These are phyloP conservation scores for Enteromius anoplus DNA, from an alignment of 2,797 vertebrate species.

Conservation along the genomic window DNA sequence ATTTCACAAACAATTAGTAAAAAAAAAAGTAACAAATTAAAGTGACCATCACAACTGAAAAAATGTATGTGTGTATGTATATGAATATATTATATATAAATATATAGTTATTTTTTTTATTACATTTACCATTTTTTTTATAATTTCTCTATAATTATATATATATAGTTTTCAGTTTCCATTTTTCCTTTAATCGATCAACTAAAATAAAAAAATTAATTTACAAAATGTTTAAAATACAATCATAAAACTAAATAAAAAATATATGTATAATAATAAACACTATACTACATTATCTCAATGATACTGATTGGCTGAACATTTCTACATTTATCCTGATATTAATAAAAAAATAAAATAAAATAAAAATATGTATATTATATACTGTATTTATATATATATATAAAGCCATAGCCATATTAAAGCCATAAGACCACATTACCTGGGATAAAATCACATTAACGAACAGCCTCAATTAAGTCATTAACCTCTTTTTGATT, in stretches of 20 bases:
- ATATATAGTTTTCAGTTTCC: no score
- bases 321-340: background rate
- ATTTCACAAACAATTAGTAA: background rate
- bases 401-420: background rate
- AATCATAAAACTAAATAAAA: background rate
- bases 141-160: no score
- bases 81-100: no score
- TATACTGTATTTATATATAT: background rate
- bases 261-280: no score
- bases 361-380: background rate
- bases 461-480: background rate
- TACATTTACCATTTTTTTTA: no score
- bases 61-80: no score
- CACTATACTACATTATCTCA: background rate
- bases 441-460: slow-evolving; percentile 12
- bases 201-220: background rate
- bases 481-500: slow-evolving; percentile 8
- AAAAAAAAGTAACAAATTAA: background rate
- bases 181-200: no score
- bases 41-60: background rate
- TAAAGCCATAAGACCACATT: background rate
- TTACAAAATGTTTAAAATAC: background rate
- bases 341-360: background rate
- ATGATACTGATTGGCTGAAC: background rate
- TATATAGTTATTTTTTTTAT: no score